These are phyloP conservation scores for Bombyx mandarina DNA, from an alignment of 1,140 invertebrate species.

Conservation along the genomic window DNA sequence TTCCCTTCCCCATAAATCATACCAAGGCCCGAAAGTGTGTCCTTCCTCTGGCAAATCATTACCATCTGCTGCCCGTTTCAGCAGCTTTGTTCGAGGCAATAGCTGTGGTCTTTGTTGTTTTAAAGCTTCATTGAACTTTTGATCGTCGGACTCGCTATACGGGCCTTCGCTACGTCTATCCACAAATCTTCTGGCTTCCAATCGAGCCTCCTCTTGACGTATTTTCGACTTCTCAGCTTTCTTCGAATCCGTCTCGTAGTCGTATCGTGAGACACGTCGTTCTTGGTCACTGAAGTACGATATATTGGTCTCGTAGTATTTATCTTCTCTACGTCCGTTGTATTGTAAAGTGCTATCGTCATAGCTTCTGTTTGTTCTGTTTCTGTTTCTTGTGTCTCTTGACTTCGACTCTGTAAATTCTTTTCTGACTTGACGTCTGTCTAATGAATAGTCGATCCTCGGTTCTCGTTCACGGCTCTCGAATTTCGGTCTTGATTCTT, in stretches of 20 bases:
- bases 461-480: conserved; percentile 39
- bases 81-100: conserved; percentile 79
- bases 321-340: conserved; percentile 66
- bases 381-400: conserved; percentile 46
- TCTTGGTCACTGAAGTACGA: conserved; percentile 66
- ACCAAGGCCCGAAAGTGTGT: conserved; percentile 87
- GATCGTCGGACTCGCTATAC: conserved; percentile 74
- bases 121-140: conserved; percentile 73
- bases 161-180: conserved; percentile 69
- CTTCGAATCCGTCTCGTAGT: conserved; percentile 73
- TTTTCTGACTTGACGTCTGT: conserved; percentile 50
- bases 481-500: conserved; percentile 42
- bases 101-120: conserved; percentile 74
- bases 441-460: conserved; percentile 64
- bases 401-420: conserved; percentile 47
- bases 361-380: conserved; percentile 57
- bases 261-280: conserved; percentile 71
- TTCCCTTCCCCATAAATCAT: conserved; percentile 84
- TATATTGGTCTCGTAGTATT: conserved; percentile 67
- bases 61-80: conserved; percentile 64
- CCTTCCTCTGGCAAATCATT: conserved; percentile 73
- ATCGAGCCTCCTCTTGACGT: conserved; percentile 63
- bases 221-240: conserved; percentile 69
- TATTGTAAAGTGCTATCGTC: conserved; percentile 62
- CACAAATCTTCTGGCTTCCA: conserved; percentile 58